Evolutionary conservation across 37 sponge, comb jelly and placozoan species (phyloP), one percentile per base, ranked within the genome.

Genomic region (Axinella damicornis): DNA sequence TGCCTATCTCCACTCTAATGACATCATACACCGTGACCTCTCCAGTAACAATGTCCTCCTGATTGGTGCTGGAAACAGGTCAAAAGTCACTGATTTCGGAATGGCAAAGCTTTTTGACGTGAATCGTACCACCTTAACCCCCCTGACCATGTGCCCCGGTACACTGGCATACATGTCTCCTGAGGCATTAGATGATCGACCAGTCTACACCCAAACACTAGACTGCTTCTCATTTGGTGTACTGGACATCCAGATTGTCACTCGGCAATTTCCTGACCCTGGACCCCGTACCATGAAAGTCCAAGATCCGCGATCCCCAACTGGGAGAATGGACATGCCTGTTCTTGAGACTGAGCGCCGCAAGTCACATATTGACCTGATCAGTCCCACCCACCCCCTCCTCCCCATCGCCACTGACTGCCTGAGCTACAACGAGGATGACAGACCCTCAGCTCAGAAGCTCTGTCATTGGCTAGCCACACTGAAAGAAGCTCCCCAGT

Each of bases 161-260:
- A 58, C 35, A 5, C 63, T 57, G 21, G 35, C 32, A 58, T 77
- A 77, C 63, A 77, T 77, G 78, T 60, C 78, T 5, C 78, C 78
- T 32, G 78, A 77, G 38, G 78, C 78, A 33, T 57, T 77, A 5
- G 18, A 28, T 30, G 18, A 24, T 25, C 62, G 2, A 22, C 46
- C 78, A 16, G 21, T 24, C 30, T 77, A 77, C 38, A 27, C 63
- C 4, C 27, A 57, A 38, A 59, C 56, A 17, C 36, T 77, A 11
- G 78, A 77, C 36, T 24, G 6, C 15, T 77, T 60, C 55, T 77
- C 78, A 32, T 77, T 60, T 77, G 78, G 78, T 18, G 63, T 77
- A 15, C 78, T 77, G 57, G 20, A 20, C 33, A 34, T 77, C 11
- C 78, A 77, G 53, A 38, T 73, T 22, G 14, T 41, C 25, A 46